A percentile compares a stretch with the other conserved stretches of the same genome.
These are phyloP conservation scores for Epistrophella euchroma DNA, from an alignment of 2,888 invertebrate species.

Conservation along the genomic window DNA sequence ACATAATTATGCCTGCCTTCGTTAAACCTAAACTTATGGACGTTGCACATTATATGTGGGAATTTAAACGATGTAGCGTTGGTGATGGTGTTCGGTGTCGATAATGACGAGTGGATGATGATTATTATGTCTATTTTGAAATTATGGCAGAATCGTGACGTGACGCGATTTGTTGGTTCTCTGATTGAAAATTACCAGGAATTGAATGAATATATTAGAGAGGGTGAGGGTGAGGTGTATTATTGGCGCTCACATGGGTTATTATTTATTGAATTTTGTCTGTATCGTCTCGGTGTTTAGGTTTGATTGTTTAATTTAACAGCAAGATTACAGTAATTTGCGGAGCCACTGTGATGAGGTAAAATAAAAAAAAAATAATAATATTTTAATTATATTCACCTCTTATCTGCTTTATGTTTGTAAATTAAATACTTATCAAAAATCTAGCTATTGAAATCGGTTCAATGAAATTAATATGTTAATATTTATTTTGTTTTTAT, in stretches of 20 bases:
- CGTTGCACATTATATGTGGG: slow-evolving; percentile 37
- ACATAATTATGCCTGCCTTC: slow-evolving; percentile 50
- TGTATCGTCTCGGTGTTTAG: background rate
- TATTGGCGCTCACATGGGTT: slow-evolving; percentile 31
- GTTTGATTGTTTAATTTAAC: slow-evolving; percentile 29
- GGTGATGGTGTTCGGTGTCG: slow-evolving; percentile 39
- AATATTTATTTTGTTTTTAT: too few species aligned
- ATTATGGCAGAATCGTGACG: slow-evolving; percentile 69
- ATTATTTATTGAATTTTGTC: slow-evolving; percentile 60
- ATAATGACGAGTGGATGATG: slow-evolving; percentile 61
- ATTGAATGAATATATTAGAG: background rate
- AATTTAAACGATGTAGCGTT: slow-evolving; percentile 48
- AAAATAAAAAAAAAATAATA: slow-evolving; percentile 1
- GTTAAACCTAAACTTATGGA: slow-evolving; percentile 22
- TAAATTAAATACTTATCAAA: background rate
- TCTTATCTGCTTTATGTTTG: background rate
- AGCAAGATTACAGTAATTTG: slow-evolving; percentile 15
- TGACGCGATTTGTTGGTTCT: slow-evolving; percentile 63
- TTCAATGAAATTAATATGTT: background rate
- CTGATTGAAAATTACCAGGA: slow-evolving; percentile 45
- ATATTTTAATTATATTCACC: slow-evolving; percentile 1
- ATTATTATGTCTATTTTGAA: slow-evolving; percentile 61
- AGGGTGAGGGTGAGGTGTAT: slow-evolving; percentile 20
- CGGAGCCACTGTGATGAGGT: background rate
- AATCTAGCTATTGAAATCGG: background rate